Percentiles rank a stretch among this genome's conserved stretches.
Conservation (phyloP, 2,797 vertebrate genomes). For the Chloroceryle inda region DNA sequence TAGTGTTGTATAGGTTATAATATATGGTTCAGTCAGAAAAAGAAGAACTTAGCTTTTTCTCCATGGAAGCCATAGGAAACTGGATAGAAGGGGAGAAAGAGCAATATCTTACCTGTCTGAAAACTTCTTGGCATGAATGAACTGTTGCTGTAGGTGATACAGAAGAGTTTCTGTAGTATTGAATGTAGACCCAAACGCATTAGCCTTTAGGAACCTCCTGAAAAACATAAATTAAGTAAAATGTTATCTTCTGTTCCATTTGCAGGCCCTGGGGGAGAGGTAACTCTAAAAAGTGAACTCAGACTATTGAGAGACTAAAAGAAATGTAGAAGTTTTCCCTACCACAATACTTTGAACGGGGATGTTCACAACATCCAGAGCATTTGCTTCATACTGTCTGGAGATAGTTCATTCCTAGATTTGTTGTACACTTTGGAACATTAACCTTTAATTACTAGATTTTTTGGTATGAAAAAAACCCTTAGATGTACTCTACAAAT, state of each 20-base stretch:
- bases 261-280: not conserved
- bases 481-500: not conserved
- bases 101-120: not conserved
- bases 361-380: not conserved
- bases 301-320: not conserved
- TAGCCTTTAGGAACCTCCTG: not conserved
- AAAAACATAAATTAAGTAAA: not conserved
- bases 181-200: not conserved
- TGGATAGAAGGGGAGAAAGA: not conserved
- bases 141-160: not conserved
- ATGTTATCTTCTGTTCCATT: not conserved
- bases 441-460: not conserved
- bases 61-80: not conserved
- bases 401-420: not conserved
- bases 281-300: not conserved
- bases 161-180: not conserved
- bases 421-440: not conserved
- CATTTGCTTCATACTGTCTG: not conserved
- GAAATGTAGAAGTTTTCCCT: not conserved
- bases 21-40: slow-evolving; percentile 21
- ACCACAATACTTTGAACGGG: not conserved
- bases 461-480: not conserved
- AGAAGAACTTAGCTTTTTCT: not conserved
- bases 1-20: not conserved
- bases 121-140: not conserved